These are phyloP conservation scores for Dallia pectoralis DNA, from an alignment of 2,797 vertebrate species.

Conservation along the genomic window DNA sequence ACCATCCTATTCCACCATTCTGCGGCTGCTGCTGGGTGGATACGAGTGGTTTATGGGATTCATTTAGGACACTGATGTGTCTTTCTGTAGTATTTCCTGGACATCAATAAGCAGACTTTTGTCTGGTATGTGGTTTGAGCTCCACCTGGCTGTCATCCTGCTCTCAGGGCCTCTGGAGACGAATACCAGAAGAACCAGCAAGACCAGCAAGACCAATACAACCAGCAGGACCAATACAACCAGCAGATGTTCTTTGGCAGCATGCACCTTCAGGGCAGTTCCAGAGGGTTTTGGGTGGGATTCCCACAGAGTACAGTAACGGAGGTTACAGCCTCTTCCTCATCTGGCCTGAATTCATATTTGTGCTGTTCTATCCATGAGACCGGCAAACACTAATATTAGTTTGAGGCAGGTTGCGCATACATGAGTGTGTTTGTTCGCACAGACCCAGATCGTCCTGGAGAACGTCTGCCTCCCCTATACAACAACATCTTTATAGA, in stretches of 20 bases:
- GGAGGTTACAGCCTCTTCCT: no score
- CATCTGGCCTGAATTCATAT: constrained; percentile 6
- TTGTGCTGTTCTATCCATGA: constrained; percentile 5
- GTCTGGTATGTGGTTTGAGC: not conserved
- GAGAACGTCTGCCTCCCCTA: not conserved
- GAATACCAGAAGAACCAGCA: not conserved
- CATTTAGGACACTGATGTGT: not conserved
- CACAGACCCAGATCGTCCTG: not conserved
- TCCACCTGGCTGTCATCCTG: not conserved
- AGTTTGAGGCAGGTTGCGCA: not conserved
- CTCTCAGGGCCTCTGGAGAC: not conserved
- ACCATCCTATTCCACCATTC: not conserved
- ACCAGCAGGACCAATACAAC: no score
- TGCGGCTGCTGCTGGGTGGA: not conserved
- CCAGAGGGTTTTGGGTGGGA: no score
- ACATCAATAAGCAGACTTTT: not conserved
- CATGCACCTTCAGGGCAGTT: no score
- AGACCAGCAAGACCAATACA: not conserved
- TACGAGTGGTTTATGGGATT: not conserved
- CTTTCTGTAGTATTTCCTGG: not conserved
- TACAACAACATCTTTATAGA: not conserved
- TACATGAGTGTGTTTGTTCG: not conserved
- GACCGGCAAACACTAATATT: not conserved
- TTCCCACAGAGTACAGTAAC: no score
- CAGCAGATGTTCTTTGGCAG: no score